These are phyloP conservation scores for Drosophila prosaltans DNA, from an alignment of 1,140 invertebrate genomes.

Conservation along the genomic window DNA sequence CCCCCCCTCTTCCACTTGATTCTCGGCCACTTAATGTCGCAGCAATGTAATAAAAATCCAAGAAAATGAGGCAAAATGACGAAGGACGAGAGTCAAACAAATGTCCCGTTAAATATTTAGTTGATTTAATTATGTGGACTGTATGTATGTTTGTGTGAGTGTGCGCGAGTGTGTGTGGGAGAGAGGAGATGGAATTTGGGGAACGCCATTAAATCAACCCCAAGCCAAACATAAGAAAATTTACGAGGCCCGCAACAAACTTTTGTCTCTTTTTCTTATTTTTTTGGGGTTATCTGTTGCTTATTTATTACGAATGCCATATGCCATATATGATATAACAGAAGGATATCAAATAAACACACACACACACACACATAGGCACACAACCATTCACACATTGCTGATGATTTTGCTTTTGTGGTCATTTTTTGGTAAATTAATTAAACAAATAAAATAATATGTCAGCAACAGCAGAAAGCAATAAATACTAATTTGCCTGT, in stretches of 20 bases:
- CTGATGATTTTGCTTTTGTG: constrained; percentile 61
- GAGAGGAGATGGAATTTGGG: not conserved
- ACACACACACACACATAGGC: not conserved
- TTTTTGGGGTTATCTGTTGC: constrained; percentile 72
- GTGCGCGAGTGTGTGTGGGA: not conserved
- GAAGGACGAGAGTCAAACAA: constrained; percentile 54
- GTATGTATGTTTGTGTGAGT: constrained; percentile 16
- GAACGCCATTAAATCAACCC: constrained; percentile 73
- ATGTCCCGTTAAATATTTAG: constrained; percentile 80
- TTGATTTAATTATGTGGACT: constrained; percentile 78
- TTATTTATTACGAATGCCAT: constrained; percentile 78
- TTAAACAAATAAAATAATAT: constrained; percentile 82
- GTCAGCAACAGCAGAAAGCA: constrained; percentile 74
- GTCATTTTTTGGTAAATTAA: constrained; percentile 78
- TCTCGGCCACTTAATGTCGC: constrained; percentile 67
- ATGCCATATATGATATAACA: constrained; percentile 66
- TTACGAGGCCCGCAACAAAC: constrained; percentile 53
- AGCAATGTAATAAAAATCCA: constrained; percentile 74
- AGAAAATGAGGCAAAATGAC: constrained; percentile 44
- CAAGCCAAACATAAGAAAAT: constrained; percentile 63
- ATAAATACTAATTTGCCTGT: constrained; percentile 82
- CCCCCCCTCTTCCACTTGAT: constrained; percentile 10
- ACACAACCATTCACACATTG: constrained; percentile 4
- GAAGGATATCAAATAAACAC: constrained; percentile 17
- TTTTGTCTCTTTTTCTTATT: constrained; percentile 48